Base-by-base conservation (phyloP, 35 echinoderm and acorn worm genomes). In the Lytechinus pictus region DNA sequence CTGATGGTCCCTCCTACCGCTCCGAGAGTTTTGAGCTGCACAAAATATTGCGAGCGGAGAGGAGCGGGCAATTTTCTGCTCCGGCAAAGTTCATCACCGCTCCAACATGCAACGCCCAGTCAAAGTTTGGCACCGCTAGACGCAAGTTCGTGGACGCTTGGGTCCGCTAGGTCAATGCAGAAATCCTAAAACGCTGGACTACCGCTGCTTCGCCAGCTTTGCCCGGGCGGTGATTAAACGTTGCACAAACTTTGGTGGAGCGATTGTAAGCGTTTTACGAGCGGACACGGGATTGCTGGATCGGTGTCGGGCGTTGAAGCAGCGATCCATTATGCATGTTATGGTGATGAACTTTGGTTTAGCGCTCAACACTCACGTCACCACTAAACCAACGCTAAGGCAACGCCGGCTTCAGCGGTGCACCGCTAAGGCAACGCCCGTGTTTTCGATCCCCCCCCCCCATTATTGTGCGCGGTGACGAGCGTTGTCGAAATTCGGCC, bases 271-370 rank as follows among this genome's bases (percentile, higher is more conserved):
- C 33, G 33, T 44, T 44, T 44, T 44, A 0, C 33, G 33, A 44
- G 33, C 33, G 33, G n/a, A n/a, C n/a, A 89, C 52, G 87, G 87
- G 87, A 89, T 89, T 89, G 87, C 87, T 89, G 87, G 21, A 89
- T 8, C 87, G 27, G 87, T 89, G 87, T 89, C 87, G 87, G 87
- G 87, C 87, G 87, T 89, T 89, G 87, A 89, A 89, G 87, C 87
- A 89, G 87, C 87, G 87, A 89, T 89, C n/a, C 87, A 89, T 89
- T 89, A n/a, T n/a, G n/a, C n/a, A n/a, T n/a, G n/a, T n/a, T n/a
- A 0, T 44, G 33, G 33, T 44, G 33, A 44, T 44, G 33, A 44
- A 44, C 33, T 44, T 0, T 44, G 33, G 33, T 44, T 44, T 44
- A 44, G 33, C 33, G 33, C 2, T 44, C 33, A 44, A 44, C 33